Evolutionary conservation across 1,140 invertebrate species (phyloP).

Genomic region (Drosophila kikkawai): DNA sequence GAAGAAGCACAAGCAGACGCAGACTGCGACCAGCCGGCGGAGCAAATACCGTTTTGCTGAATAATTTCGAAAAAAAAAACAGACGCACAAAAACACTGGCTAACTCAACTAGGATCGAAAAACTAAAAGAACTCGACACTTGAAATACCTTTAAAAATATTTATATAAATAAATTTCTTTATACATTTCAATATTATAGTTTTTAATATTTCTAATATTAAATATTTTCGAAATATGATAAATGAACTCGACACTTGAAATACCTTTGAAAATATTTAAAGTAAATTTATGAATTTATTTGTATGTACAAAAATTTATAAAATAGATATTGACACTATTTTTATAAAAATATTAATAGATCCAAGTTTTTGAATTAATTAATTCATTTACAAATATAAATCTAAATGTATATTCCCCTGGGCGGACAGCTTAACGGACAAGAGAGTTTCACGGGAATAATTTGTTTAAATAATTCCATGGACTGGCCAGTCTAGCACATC

Average conservation of each 20-base stretch:
- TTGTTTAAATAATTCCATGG: background rate
- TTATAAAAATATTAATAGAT: background rate
- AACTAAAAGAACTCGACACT: background rate
- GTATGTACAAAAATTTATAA: too few species aligned
- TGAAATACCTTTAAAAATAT: background rate
- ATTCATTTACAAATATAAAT: background rate
- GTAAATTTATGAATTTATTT: too few species aligned
- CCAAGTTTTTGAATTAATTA: background rate
- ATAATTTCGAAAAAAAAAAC: constrained; percentile 72
- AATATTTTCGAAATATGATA: too few species aligned
- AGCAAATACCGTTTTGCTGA: constrained; percentile 75
- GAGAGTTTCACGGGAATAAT: background rate
- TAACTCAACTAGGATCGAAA: constrained; percentile 6
- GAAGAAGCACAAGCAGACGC: constrained; percentile 20
- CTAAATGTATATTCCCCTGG: background rate
- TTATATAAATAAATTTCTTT: background rate
- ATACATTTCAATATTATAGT: background rate
- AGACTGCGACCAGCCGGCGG: constrained; percentile 59
- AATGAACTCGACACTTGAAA: too few species aligned
- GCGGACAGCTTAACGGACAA: background rate
- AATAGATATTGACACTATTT: too few species aligned
- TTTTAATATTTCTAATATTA: too few species aligned
- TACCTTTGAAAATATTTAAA: too few species aligned
- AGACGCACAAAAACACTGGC: constrained; percentile 39
- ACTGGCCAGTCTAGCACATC: background rate